A percentile compares a stretch with the other conserved stretches of the same genome.
Evolutionary conservation across 1,140 invertebrate genomes (phyloP).

Genomic region (Elymnias hypermnestra): DNA sequence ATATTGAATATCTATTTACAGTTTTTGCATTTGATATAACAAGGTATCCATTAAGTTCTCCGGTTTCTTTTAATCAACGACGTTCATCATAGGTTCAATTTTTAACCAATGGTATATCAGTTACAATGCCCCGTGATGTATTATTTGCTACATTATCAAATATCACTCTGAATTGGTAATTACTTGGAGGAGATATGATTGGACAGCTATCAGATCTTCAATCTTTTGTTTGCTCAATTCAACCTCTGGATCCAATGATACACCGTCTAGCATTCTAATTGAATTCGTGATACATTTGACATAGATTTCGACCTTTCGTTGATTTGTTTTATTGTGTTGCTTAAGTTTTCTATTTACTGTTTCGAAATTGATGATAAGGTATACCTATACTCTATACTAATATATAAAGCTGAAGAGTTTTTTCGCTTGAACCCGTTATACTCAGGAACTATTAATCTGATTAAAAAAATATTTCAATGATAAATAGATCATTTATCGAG

Average conservation of each 20-base stretch:
- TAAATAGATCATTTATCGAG: too few relatives aligned
- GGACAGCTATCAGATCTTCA: not conserved
- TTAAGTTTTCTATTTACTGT: too few relatives aligned
- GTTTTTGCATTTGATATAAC: too few relatives aligned
- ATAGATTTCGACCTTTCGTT: slow-evolving; percentile 5
- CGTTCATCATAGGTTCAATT: not conserved
- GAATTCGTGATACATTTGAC: slow-evolving; percentile 7
- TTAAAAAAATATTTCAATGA: too few relatives aligned
- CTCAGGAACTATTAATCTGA: too few relatives aligned
- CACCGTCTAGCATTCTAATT: slow-evolving; percentile 10
- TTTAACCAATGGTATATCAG: not conserved
- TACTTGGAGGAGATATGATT: not conserved
- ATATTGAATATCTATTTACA: too few relatives aligned
- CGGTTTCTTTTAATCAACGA: not conserved
- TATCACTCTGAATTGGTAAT: not conserved
- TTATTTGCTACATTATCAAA: not conserved
- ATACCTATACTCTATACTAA: too few relatives aligned
- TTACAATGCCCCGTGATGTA: not conserved
- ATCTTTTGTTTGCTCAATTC: not conserved
- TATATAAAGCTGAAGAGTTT: too few relatives aligned
- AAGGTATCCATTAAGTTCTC: too few relatives aligned
- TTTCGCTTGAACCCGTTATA: too few relatives aligned
- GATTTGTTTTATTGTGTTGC: too few relatives aligned
- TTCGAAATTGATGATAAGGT: too few relatives aligned
- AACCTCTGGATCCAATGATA: slow-evolving; percentile 2